Percentiles rank a stretch among this genome's conserved stretches.
These are phyloP conservation scores for Yasuhikotakia modesta DNA, from an alignment of 2,797 vertebrate species.

Conservation along the genomic window DNA sequence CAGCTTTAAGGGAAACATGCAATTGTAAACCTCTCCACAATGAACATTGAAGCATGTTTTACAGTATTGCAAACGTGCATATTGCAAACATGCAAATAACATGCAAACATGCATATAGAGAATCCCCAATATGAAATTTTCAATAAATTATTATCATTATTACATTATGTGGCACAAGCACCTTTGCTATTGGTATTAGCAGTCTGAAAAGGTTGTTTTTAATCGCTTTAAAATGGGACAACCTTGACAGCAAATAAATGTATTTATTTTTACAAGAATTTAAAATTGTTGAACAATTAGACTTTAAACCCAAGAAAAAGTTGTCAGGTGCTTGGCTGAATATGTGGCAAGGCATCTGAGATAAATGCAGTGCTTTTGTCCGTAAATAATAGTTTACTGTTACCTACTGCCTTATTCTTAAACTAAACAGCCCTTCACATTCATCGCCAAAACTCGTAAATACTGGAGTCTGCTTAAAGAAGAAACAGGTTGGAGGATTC, in stretches of 20 bases:
- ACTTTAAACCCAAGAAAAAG: too few species aligned
- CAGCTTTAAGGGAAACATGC: background rate
- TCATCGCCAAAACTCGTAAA: slow-evolving; percentile 13
- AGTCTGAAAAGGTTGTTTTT: background rate
- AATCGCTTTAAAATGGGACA: background rate
- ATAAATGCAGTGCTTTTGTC: background rate
- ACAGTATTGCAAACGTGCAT: too few species aligned
- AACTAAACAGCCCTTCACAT: background rate
- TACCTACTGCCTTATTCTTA: background rate
- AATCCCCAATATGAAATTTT: background rate
- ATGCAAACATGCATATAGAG: background rate
- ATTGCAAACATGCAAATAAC: background rate
- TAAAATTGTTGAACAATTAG: background rate
- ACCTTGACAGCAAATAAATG: background rate
- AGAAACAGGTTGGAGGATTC: slow-evolving; percentile 27
- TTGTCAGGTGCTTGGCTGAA: too few species aligned
- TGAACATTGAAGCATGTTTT: background rate
- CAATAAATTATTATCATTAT: background rate
- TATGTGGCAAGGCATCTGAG: background rate
- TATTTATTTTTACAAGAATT: background rate
- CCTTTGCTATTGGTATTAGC: background rate
- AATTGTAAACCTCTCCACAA: background rate
- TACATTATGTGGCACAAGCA: background rate
- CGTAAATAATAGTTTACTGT: slow-evolving; percentile 8
- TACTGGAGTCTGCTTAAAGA: background rate